phyloP scores from a whole-genome alignment of 2,797 vertebrate species.

The Protosalanx chinensis region DNA sequence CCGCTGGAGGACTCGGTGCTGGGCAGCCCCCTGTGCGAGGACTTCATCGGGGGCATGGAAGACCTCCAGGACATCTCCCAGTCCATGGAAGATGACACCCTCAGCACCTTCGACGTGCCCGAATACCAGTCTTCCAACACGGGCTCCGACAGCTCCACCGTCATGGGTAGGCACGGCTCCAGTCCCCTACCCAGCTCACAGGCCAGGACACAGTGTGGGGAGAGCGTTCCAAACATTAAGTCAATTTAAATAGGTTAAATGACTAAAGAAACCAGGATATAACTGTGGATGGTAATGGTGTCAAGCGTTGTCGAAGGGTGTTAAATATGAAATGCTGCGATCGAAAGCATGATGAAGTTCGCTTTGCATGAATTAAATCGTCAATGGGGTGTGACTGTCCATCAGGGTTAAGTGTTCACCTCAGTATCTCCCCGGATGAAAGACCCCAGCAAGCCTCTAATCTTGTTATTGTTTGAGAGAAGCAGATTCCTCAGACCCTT shows the following conservation, averaged over 20 bases:
- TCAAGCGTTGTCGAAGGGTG: no score
- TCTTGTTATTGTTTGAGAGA: neutral
- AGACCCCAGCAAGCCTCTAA: neutral
- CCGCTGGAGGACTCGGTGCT: constrained; percentile 81
- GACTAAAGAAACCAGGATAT: no score
- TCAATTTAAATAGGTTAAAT: no score
- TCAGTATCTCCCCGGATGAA: neutral
- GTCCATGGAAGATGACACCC: constrained; percentile 79
- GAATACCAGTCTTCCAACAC: constrained; percentile 75
- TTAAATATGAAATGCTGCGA: no score
- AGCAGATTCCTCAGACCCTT: neutral
- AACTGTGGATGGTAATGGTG: no score
- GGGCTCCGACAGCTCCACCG: constrained; percentile 76
- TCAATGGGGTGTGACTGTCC: no score
- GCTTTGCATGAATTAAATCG: no score
- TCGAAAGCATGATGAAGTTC: no score
- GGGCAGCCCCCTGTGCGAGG: constrained; percentile 84
- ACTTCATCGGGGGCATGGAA: constrained; percentile 78
- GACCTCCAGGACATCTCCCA: constrained; percentile 82
- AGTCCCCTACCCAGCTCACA: no score
- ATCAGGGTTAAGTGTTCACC: neutral
- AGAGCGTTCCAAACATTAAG: no score
- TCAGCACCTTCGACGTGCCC: constrained; percentile 76
- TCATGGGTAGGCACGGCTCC: constrained; percentile 64
- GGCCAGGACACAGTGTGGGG: no score